Conservation (phyloP, 2,113 vertebrate genomes). For the Sardina pilchardus region DNA sequence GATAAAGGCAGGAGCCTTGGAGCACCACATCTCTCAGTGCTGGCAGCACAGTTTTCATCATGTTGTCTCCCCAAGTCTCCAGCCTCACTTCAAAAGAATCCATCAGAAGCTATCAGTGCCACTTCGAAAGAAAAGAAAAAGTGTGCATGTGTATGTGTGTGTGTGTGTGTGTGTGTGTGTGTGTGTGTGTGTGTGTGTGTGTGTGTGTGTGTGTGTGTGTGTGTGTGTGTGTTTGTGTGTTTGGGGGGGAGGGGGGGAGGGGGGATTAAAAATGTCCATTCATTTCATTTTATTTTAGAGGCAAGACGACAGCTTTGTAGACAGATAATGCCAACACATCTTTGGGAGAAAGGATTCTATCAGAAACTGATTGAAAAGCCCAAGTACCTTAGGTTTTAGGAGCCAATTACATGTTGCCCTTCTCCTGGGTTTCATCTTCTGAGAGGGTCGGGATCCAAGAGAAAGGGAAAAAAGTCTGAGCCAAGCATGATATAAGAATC, state of each 20-base stretch:
- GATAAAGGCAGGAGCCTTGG: not conserved
- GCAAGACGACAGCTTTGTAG: conserved; percentile 44
- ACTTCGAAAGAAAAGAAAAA: not conserved
- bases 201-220: not conserved
- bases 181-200: not conserved
- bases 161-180: not conserved
- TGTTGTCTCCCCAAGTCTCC: not conserved
- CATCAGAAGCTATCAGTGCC: not conserved
- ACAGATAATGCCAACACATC: conserved; percentile 60
- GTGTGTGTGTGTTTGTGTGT: not conserved
- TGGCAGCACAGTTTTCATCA: not conserved
- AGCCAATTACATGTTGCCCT: conserved; percentile 59
- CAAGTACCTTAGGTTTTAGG: conserved; percentile 59
- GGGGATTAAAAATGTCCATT: conserved; percentile 42
- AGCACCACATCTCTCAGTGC: not conserved
- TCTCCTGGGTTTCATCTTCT: conserved; percentile 62
- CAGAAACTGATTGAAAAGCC: conserved; percentile 65
- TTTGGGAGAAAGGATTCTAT: conserved; percentile 60
- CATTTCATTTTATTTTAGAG: conserved; percentile 54
- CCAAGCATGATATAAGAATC: conserved; percentile 65
- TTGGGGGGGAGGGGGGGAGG: not conserved
- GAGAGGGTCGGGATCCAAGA: conserved; percentile 59
- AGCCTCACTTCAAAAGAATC: conserved; percentile 17
- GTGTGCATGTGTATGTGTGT: not conserved
- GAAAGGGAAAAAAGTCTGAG: conserved; percentile 67